Evolutionary conservation across 2,113 vertebrate genomes (phyloP), one percentile per base, ranked within the genome.

Genomic region (Origma solitaria): DNA sequence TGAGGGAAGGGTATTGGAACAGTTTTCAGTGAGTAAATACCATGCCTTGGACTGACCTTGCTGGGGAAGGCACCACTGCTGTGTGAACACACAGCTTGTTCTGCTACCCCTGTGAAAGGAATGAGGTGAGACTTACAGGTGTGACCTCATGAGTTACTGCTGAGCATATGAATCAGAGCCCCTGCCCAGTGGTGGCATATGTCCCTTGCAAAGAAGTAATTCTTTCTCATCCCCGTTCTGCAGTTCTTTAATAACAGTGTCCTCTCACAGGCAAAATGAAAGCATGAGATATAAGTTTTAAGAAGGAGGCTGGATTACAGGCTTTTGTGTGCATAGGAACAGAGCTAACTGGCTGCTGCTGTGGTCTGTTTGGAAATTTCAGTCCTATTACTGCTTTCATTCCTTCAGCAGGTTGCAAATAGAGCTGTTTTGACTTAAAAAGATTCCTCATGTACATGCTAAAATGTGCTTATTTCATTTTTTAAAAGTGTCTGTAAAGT

Each of bases 401-500:
- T 92, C 44, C 65, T 86, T 91, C 38, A 66, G 28, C 8, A 71
- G 54, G 17, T 73, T 88, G 38, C 28, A 90, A 53, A 80, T 78
- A 92, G 68, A 95, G 64, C 31, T 90, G 54, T 86, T 97, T 86
- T 88, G 51, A 35, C 77, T 93, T 88, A 11, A 88, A 95, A 94
- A 80, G 50, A 18, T 85, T 73, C 71, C 23, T 85, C 72, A 37
- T 90, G 71, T 54, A 68, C 47, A 31, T 83, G 64, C 37, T 77
- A 83, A 96, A 93, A 96, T 68, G 82, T 92, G 27, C 47, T 94
- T 92, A 86, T 93, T 92, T 95, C 8, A 93, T 93, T 88, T 94
- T 91, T 83, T 11, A 15, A 23, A 82, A 83, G 56, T 78, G 79
- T 35, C 72, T 86, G 31, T 92, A 95, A 93, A 90, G 76, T 92